These are phyloP conservation scores for Dicerorhinus sumatrensis DNA, from an alignment of 2,113 vertebrate genomes.

Conservation along the genomic window DNA sequence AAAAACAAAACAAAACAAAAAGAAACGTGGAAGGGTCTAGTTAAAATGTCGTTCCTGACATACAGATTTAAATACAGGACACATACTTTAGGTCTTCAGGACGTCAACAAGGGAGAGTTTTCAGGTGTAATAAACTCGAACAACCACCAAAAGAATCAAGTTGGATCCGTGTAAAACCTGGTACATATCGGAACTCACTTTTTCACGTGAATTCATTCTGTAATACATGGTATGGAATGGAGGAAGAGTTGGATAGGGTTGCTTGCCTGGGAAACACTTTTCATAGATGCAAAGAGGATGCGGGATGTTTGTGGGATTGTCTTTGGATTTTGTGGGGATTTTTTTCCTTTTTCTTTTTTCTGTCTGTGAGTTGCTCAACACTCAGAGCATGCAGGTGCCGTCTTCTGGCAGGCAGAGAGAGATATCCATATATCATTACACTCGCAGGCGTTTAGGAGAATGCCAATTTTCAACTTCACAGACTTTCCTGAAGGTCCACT, in stretches of 20 bases:
- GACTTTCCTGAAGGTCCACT: constrained; percentile 65
- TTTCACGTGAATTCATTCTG: not conserved
- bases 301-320: too few species aligned
- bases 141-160: not conserved
- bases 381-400: not conserved
- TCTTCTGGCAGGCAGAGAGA: constrained; percentile 44
- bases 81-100: not conserved
- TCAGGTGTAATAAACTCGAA: not conserved
- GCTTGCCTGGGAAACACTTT: constrained; percentile 47
- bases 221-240: not conserved
- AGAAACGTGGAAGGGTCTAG: not conserved
- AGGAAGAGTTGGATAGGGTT: not conserved
- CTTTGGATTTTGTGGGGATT: not conserved
- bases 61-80: constrained; percentile 9
- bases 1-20: not conserved
- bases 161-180: not conserved
- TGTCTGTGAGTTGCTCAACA: not conserved
- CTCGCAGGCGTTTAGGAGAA: constrained; percentile 66
- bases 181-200: not conserved
- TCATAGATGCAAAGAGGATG: not conserved
- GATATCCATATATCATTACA: constrained; percentile 63
- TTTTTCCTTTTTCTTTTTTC: not conserved
- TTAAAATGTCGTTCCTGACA: constrained; percentile 45
- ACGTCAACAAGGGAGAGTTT: not conserved
- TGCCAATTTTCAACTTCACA: constrained; percentile 78